A percentile compares a stretch with the other conserved stretches of the same genome.
These are phyloP conservation scores for Pheosia gnoma DNA, from an alignment of 2,888 invertebrate genomes.

Conservation along the genomic window DNA sequence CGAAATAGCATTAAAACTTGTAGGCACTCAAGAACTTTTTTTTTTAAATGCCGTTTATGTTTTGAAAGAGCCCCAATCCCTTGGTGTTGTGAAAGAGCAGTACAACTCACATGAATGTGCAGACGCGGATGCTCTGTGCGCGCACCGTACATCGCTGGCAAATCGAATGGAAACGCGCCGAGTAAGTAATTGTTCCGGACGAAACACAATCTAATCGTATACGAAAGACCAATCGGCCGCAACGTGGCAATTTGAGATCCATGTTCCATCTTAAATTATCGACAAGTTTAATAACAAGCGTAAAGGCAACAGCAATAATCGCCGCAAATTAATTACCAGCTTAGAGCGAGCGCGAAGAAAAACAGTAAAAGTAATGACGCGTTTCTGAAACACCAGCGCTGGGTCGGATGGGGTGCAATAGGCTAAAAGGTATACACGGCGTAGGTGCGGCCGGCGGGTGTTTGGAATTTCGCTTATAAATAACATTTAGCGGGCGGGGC, in stretches of 20 bases:
- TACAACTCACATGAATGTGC: conserved; percentile 65
- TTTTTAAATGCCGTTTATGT: conserved; percentile 12
- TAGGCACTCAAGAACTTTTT: conserved; percentile 10
- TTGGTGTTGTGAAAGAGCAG: conserved; percentile 12
- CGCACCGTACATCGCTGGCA: conserved; percentile 65
- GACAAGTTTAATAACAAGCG: conserved; percentile 80
- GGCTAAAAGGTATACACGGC: conserved; percentile 66
- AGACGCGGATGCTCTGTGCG: conserved; percentile 57
- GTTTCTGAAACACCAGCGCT: conserved; percentile 50
- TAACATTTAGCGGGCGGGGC: conserved; percentile 79
- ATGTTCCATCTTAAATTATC: conserved; percentile 80
- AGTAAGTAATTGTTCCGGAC: conserved; percentile 59
- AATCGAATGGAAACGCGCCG: conserved; percentile 63
- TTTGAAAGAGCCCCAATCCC: background rate
- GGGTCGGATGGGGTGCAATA: conserved; percentile 57
- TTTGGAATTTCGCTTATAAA: conserved; percentile 77
- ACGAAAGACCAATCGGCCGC: conserved; percentile 69
- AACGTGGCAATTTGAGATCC: conserved; percentile 75
- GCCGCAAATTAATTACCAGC: conserved; percentile 74
- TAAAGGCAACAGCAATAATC: conserved; percentile 75
- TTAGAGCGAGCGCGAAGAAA: conserved; percentile 67
- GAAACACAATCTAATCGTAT: conserved; percentile 68
- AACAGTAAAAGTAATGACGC: conserved; percentile 67
- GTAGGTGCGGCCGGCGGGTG: conserved; percentile 57
- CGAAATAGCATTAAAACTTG: conserved; percentile 21